These are phyloP conservation scores for Pipa parva DNA, from an alignment of 2,113 vertebrate genomes.

Conservation along the genomic window DNA sequence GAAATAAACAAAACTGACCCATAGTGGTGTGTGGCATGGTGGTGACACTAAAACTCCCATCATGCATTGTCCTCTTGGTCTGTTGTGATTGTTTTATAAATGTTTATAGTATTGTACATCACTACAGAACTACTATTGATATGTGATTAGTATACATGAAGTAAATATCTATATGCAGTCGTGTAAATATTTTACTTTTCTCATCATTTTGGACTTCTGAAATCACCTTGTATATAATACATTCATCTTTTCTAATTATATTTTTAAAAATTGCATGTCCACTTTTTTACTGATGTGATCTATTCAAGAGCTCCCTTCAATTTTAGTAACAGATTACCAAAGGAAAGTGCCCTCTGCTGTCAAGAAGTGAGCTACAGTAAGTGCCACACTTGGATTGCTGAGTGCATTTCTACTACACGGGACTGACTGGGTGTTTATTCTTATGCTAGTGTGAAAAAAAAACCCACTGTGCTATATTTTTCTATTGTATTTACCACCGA, in stretches of 20 bases:
- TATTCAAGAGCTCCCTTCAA: not conserved
- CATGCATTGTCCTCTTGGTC: not conserved
- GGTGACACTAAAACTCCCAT: not conserved
- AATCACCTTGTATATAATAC: not conserved
- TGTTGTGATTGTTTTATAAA: not conserved
- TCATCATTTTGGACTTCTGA: not conserved
- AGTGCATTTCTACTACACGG: too few relatives aligned
- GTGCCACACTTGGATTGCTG: too few relatives aligned
- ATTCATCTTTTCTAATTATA: not conserved
- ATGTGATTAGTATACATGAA: not conserved
- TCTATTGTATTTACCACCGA: too few relatives aligned
- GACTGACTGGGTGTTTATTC: too few relatives aligned
- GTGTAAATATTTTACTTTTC: not conserved
- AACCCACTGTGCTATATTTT: too few relatives aligned
- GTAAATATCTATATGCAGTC: not conserved
- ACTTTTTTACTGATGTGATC: not conserved
- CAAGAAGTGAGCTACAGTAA: too few relatives aligned
- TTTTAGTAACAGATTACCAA: not conserved
- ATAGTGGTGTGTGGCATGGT: not conserved
- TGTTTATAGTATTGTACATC: not conserved
- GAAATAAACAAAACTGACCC: slow-evolving; percentile 45
- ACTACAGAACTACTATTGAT: not conserved
- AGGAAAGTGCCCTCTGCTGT: not conserved
- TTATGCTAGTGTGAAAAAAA: too few relatives aligned
- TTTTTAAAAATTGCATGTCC: not conserved